Evolutionary conservation across 2,113 vertebrate species (phyloP).

Genomic region (Gobius niger): DNA sequence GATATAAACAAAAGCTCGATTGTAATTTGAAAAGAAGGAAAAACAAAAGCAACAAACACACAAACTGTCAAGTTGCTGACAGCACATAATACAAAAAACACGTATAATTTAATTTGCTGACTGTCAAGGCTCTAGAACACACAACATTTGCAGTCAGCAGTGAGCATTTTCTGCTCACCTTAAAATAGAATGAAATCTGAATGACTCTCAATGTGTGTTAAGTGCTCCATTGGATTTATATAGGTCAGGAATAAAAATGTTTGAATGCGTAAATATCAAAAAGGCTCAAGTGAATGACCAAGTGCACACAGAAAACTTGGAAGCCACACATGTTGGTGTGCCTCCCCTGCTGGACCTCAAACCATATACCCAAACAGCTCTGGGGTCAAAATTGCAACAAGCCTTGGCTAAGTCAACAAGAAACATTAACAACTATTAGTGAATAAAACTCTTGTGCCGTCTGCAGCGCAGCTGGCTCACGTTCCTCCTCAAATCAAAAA

Average conservation of each 20-base stretch:
- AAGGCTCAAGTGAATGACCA: constrained; percentile 24
- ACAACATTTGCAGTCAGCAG: constrained; percentile 66
- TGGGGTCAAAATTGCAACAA: constrained; percentile 69
- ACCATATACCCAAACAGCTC: constrained; percentile 70
- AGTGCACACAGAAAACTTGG: constrained; percentile 41
- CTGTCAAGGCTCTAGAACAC: constrained; percentile 24
- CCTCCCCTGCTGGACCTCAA: constrained; percentile 66
- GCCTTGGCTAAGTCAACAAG: constrained; percentile 71
- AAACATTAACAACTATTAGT: constrained; percentile 71
- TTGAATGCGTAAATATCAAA: constrained; percentile 66
- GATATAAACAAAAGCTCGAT: not conserved
- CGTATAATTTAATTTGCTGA: constrained; percentile 22
- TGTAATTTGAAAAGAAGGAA: not conserved
- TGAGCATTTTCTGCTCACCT: constrained; percentile 33
- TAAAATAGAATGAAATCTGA: constrained; percentile 71
- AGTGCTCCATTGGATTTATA: constrained; percentile 62
- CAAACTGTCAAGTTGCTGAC: not conserved
- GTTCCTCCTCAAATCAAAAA: constrained; percentile 65
- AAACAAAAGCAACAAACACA: too few relatives aligned
- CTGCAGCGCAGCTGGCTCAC: constrained; percentile 53
- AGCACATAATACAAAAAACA: constrained; percentile 27
- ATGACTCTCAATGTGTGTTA: constrained; percentile 61
- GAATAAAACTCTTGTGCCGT: constrained; percentile 78
- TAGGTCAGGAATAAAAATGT: constrained; percentile 69
- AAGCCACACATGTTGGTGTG: constrained; percentile 61